Percentiles rank a stretch among this genome's conserved stretches.
phyloP scores from a whole-genome alignment of 1,140 invertebrate species.

The Panulirus ornatus region DNA sequence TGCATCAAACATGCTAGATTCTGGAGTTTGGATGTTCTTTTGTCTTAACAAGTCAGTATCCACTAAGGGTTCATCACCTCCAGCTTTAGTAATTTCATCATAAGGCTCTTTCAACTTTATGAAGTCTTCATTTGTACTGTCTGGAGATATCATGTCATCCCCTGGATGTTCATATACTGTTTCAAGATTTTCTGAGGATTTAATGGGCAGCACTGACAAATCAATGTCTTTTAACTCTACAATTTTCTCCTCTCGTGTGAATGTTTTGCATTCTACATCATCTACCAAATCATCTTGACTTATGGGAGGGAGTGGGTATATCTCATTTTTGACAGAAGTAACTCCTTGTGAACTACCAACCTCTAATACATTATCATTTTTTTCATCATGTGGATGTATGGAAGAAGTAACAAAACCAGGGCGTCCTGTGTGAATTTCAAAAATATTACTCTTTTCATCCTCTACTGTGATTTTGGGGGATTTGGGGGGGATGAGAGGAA shows the following conservation, averaged over 20 bases:
- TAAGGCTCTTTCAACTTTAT: not conserved
- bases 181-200: not conserved
- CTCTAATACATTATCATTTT: not conserved
- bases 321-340: not conserved
- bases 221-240: not conserved
- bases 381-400: not conserved
- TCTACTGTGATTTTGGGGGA: slow-evolving; percentile 63
- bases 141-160: not conserved
- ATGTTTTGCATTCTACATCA: not conserved
- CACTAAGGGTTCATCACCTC: not conserved
- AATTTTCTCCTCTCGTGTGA: not conserved
- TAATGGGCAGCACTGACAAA: not conserved
- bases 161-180: not conserved
- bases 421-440: slow-evolving; percentile 53
- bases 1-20: not conserved
- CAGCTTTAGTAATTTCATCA: not conserved
- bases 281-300: not conserved
- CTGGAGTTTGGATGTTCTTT: not conserved
- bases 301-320: not conserved
- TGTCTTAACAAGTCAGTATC: not conserved
- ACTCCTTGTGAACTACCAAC: not conserved
- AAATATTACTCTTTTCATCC: slow-evolving; percentile 66
- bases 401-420: not conserved
- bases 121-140: not conserved
- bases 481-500: slow-evolving; percentile 46